Evolutionary conservation across 2,888 invertebrate genomes (phyloP).

Genomic region (Chymomyza fuscimana): DNA sequence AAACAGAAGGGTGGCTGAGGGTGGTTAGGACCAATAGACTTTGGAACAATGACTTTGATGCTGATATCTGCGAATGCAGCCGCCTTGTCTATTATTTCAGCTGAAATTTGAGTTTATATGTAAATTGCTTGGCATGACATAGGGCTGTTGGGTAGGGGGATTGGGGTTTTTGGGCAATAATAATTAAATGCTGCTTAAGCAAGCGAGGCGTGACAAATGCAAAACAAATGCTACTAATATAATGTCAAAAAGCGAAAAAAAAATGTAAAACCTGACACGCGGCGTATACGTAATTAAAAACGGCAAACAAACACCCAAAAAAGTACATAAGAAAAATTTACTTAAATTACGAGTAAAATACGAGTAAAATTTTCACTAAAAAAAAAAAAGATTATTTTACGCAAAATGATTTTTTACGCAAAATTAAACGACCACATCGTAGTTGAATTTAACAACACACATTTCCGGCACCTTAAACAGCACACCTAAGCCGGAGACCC

Average conservation of each 20-base stretch:
- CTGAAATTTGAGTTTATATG: constrained; percentile 23
- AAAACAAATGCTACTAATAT: neutral
- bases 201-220: constrained; percentile 6
- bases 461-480: constrained; percentile 33
- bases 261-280: neutral
- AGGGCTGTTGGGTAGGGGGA: neutral
- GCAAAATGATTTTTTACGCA: constrained; percentile 50
- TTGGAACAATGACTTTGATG: constrained; percentile 1
- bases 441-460: constrained; percentile 33
- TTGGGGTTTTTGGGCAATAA: neutral
- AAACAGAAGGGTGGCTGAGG: neutral
- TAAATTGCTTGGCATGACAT: constrained; percentile 9
- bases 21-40: neutral
- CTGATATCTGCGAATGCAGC: constrained; percentile 6
- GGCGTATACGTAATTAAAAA: constrained; percentile 16
- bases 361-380: neutral
- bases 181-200: constrained; percentile 8
- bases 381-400: neutral
- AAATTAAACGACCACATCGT: constrained; percentile 57
- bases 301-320: neutral
- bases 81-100: constrained; percentile 19
- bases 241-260: neutral
- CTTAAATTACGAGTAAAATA: neutral
- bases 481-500: constrained; percentile 7
- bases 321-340: neutral